Evolutionary conservation across 1,140 invertebrate species (phyloP).

Genomic region (Drosophila sproati): DNA sequence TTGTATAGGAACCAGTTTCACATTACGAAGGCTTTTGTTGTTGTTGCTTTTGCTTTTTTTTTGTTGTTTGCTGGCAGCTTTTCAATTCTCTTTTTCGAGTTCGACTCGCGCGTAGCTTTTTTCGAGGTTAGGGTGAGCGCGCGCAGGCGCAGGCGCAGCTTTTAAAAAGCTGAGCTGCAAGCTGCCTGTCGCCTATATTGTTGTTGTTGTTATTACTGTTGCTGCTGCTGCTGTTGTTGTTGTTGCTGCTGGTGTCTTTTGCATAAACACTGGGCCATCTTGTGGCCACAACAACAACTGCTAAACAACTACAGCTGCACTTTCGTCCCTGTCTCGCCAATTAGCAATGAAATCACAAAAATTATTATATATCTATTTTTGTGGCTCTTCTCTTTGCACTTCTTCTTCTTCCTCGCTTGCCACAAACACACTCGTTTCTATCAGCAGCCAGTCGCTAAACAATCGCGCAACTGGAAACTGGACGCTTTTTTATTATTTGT

Average conservation of each 20-base stretch:
- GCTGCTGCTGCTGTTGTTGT: slow-evolving; percentile 23
- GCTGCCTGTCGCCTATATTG: slow-evolving; percentile 1
- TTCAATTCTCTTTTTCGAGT: slow-evolving; percentile 59
- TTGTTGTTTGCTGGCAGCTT: slow-evolving; percentile 35
- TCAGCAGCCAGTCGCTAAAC: slow-evolving; percentile 58
- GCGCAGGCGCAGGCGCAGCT: slow-evolving; percentile 79
- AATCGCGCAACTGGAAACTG: slow-evolving; percentile 2
- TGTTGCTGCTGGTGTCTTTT: slow-evolving; percentile 42
- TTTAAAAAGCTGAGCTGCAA: slow-evolving; percentile 58
- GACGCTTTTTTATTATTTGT: slow-evolving; percentile 14
- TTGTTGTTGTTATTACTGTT: slow-evolving; percentile 21
- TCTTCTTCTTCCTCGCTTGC: background rate
- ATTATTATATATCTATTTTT: slow-evolving; percentile 34
- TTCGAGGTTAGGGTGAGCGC: slow-evolving; percentile 69
- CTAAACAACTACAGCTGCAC: slow-evolving; percentile 14
- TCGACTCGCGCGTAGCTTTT: slow-evolving; percentile 56
- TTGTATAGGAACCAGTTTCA: slow-evolving; percentile 75
- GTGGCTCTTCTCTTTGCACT: background rate
- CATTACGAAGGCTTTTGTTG: slow-evolving; percentile 75
- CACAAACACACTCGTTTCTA: slow-evolving; percentile 3
- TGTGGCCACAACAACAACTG: slow-evolving; percentile 4
- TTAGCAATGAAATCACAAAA: slow-evolving; percentile 74
- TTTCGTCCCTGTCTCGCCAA: slow-evolving; percentile 48
- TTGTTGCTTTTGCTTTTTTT: slow-evolving; percentile 36
- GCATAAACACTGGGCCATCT: slow-evolving; percentile 67